Conservation (phyloP, 2,888 invertebrate genomes). For the Heliconius sara region DNA sequence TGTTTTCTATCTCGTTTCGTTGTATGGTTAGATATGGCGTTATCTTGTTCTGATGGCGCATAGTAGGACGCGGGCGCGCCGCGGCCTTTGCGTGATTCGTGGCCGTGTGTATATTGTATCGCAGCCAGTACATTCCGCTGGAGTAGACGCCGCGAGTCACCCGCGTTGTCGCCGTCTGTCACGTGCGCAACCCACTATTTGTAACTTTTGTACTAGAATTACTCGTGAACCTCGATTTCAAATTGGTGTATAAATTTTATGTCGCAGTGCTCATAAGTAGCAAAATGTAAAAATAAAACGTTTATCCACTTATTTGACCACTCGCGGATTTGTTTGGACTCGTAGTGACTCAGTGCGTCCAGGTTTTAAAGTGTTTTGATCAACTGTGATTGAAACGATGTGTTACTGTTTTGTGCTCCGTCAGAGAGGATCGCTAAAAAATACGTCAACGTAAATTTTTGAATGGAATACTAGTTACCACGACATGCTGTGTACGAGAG, state of each 20-base stretch:
- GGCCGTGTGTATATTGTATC: conserved; percentile 45
- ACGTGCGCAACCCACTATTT: conserved; percentile 56
- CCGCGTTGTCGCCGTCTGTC: conserved; percentile 59
- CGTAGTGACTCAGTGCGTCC: conserved; percentile 75
- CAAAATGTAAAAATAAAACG: conserved; percentile 48
- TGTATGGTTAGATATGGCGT: conserved; percentile 58
- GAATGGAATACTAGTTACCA: conserved; percentile 54
- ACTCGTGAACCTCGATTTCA: conserved; percentile 8
- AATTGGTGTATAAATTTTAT: conserved; percentile 28
- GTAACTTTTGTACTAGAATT: conserved; percentile 55
- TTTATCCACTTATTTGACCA: conserved; percentile 44
- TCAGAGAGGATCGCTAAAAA: conserved; percentile 60
- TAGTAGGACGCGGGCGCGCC: conserved; percentile 53
- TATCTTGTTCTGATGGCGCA: conserved; percentile 57
- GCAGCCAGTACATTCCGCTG: conserved; percentile 62
- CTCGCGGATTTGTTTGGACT: conserved; percentile 56
- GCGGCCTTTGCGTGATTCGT: conserved; percentile 45
- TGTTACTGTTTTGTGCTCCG: conserved; percentile 55
- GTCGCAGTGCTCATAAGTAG: conserved; percentile 27
- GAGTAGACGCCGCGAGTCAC: conserved; percentile 63
- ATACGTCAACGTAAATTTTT: conserved; percentile 58
- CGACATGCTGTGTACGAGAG: conserved; percentile 33
- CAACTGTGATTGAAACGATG: conserved; percentile 69
- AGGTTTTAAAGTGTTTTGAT: conserved; percentile 68
- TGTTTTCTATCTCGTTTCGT: conserved; percentile 55